These are phyloP conservation scores for Strix uralensis DNA, from an alignment of 2,113 vertebrate species.

Conservation along the genomic window DNA sequence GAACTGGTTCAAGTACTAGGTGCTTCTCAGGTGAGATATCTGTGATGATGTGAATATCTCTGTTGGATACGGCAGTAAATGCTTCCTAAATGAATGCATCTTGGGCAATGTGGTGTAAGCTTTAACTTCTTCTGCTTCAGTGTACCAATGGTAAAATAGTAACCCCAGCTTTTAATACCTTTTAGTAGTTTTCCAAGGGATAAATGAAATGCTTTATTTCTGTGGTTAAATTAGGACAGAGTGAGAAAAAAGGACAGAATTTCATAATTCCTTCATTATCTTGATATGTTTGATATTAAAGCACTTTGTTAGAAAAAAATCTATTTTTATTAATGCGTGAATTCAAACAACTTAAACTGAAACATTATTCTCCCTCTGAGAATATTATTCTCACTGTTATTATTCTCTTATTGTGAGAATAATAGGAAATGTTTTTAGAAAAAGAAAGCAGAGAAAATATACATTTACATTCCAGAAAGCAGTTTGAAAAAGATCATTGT, in stretches of 20 bases:
- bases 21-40: background rate
- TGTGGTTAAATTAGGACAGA: background rate
- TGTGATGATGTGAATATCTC: background rate
- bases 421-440: background rate
- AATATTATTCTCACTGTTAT: background rate
- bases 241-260: background rate
- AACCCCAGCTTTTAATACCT: background rate
- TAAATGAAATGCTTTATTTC: background rate
- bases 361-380: background rate
- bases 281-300: background rate
- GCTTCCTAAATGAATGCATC: background rate
- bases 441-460: background rate
- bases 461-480: background rate
- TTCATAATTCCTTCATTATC: background rate
- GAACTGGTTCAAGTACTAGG: background rate
- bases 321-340: background rate
- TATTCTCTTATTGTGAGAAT: background rate
- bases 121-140: background rate
- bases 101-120: background rate
- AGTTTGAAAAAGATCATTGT: background rate
- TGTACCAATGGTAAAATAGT: background rate
- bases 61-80: background rate
- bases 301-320: background rate
- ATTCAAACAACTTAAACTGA: background rate
- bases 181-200: background rate